Evolutionary conservation across 2,888 invertebrate species (phyloP).

Genomic region (Dusona sp.): DNA sequence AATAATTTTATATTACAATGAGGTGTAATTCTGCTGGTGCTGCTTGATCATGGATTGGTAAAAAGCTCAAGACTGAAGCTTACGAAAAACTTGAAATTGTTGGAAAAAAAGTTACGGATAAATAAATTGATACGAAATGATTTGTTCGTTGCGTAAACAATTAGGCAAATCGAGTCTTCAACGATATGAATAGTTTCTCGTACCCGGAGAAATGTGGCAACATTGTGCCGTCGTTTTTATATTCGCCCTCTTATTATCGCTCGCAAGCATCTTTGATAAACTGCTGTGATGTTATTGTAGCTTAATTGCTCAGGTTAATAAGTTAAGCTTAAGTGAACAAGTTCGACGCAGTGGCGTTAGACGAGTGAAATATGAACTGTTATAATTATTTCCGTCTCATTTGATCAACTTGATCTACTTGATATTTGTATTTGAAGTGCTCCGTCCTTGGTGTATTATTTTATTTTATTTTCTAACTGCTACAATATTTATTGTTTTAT

Average conservation of each 20-base stretch:
- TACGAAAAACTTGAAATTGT: neutral
- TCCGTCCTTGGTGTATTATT: too few species aligned
- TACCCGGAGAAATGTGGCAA: neutral
- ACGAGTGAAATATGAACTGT: too few species aligned
- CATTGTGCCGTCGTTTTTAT: neutral
- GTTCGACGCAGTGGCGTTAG: too few species aligned
- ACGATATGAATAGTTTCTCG: neutral
- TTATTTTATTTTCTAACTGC: neutral
- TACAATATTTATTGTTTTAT: neutral
- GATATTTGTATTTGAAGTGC: too few species aligned
- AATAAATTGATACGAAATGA: neutral
- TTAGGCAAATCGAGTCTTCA: neutral
- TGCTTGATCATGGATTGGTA: neutral
- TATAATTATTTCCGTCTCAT: too few species aligned
- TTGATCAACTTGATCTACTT: too few species aligned
- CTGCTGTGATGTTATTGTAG: neutral
- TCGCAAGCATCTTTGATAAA: neutral
- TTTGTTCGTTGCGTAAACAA: neutral
- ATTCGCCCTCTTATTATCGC: neutral
- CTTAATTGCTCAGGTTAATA: neutral
- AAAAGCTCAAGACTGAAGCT: neutral
- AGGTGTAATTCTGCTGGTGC: too few species aligned
- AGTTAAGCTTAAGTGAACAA: too few species aligned
- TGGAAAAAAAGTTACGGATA: neutral
- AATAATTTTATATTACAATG: too few species aligned